These are phyloP conservation scores for Sylvia borin DNA, from an alignment of 2,797 vertebrate species.

Conservation along the genomic window DNA sequence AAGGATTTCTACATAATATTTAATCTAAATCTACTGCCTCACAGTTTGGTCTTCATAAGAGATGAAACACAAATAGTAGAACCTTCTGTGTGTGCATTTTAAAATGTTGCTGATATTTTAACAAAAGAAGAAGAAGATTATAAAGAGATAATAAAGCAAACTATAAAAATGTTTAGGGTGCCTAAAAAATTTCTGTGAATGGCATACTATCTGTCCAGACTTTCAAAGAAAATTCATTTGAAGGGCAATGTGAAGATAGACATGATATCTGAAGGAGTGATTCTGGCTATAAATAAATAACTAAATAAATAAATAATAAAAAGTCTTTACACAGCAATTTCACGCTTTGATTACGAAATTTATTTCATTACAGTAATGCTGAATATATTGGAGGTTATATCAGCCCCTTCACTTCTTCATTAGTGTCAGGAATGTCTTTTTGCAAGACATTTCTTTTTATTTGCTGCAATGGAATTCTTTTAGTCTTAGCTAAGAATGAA, in stretches of 20 bases:
- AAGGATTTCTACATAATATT: neutral
- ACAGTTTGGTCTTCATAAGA: neutral
- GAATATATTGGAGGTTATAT: neutral
- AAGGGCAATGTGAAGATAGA: neutral
- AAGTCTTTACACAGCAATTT: neutral
- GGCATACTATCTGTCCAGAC: neutral
- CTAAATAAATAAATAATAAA: neutral
- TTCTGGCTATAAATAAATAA: neutral
- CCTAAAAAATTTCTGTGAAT: neutral
- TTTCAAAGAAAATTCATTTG: neutral
- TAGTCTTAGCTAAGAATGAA: neutral
- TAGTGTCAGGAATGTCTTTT: neutral
- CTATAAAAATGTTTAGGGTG: neutral
- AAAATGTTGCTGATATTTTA: neutral
- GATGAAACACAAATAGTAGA: neutral
- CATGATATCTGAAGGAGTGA: neutral
- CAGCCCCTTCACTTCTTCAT: neutral
- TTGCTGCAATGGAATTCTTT: neutral
- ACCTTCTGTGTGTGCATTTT: neutral
- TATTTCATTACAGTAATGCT: neutral
- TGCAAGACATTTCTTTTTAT: neutral
- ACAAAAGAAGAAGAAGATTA: neutral
- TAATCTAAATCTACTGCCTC: neutral
- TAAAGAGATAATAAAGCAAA: neutral
- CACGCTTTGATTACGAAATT: neutral